Evolutionary conservation across 2,888 invertebrate species (phyloP).

Genomic region (Drosophila melanosoma): DNA sequence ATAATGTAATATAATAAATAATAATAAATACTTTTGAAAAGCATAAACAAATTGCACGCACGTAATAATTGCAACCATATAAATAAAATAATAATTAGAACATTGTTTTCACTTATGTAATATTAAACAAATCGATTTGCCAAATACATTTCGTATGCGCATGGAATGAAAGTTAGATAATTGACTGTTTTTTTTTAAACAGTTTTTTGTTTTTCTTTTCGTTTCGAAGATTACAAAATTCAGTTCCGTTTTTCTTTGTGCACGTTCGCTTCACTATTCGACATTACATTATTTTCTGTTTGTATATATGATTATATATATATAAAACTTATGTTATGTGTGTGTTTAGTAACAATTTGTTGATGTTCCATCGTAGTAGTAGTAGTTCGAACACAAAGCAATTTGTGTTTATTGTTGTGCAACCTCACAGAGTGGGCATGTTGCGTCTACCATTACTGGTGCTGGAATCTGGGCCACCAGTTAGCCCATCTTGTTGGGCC

Average conservation of each 20-base stretch:
- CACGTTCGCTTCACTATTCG: conserved; percentile 49
- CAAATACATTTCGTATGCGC: conserved; percentile 54
- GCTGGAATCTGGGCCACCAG: conserved; percentile 40
- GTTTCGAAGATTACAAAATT: conserved; percentile 51
- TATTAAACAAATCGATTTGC: conserved; percentile 53
- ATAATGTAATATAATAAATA: conserved; percentile 70
- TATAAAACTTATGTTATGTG: conserved; percentile 46
- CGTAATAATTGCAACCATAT: conserved; percentile 69
- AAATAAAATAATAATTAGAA: conserved; percentile 45
- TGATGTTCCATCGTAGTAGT: conserved; percentile 40
- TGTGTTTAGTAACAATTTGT: conserved; percentile 73
- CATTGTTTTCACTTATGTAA: conserved; percentile 40
- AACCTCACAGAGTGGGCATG: conserved; percentile 70
- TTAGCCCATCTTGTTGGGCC: conserved; percentile 74
- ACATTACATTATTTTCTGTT: conserved; percentile 29
- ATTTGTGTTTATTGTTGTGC: conserved; percentile 22
- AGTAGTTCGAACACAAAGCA: conserved; percentile 14
- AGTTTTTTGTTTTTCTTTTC: conserved; percentile 34
- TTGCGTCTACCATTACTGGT: conserved; percentile 66
- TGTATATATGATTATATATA: conserved; percentile 23
- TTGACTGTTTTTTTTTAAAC: conserved; percentile 44
- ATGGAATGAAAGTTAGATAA: conserved; percentile 61
- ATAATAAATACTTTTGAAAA: conserved; percentile 76
- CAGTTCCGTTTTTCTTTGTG: conserved; percentile 60
- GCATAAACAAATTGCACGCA: conserved; percentile 78